A percentile compares a stretch with the other conserved stretches of the same genome.
Evolutionary conservation across 2,888 invertebrate species (phyloP).

Genomic region (Brachypalpus laphriformis): DNA sequence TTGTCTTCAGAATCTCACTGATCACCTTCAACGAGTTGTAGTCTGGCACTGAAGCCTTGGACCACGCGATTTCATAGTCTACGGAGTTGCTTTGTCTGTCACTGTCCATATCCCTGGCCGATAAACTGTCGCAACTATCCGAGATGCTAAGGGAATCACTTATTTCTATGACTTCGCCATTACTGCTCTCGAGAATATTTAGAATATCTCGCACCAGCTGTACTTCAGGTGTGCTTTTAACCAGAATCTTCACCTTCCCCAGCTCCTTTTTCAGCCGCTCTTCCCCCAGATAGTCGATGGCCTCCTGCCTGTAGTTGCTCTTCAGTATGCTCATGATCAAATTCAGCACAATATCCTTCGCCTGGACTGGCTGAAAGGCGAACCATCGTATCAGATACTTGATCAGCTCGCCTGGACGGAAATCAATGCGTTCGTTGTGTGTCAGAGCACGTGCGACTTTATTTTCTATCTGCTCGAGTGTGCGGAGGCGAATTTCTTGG

Average conservation of each 20-base stretch:
- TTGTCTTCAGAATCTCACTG: conserved; percentile 75
- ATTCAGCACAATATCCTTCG: conserved; percentile 77
- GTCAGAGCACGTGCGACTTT: conserved; percentile 78
- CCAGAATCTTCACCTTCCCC: conserved; percentile 77
- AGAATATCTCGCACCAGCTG: conserved; percentile 76
- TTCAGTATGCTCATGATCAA: conserved; percentile 78
- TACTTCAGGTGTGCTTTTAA: conserved; percentile 66
- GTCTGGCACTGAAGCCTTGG: conserved; percentile 77
- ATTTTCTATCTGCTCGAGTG: conserved; percentile 79
- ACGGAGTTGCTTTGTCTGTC: conserved; percentile 20
- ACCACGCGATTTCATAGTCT: conserved; percentile 80
- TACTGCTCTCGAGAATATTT: conserved; percentile 62
- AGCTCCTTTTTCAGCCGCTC: conserved; percentile 78
- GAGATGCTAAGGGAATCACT: conserved; percentile 52
- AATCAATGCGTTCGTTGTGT: conserved; percentile 77
- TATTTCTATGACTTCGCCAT: conserved; percentile 50
- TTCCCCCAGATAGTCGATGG: conserved; percentile 76
- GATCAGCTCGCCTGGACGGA: conserved; percentile 78
- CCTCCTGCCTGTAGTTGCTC: conserved; percentile 76
- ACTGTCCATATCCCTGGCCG: conserved; percentile 16
- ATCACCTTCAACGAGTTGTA: conserved; percentile 78
- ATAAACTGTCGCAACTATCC: conserved; percentile 41
- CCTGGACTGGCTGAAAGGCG: conserved; percentile 76
- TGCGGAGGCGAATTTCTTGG: conserved; percentile 79
- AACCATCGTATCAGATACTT: conserved; percentile 82